Base-by-base conservation (phyloP, 2,797 vertebrate species). In the Apogon hyalosoma region DNA sequence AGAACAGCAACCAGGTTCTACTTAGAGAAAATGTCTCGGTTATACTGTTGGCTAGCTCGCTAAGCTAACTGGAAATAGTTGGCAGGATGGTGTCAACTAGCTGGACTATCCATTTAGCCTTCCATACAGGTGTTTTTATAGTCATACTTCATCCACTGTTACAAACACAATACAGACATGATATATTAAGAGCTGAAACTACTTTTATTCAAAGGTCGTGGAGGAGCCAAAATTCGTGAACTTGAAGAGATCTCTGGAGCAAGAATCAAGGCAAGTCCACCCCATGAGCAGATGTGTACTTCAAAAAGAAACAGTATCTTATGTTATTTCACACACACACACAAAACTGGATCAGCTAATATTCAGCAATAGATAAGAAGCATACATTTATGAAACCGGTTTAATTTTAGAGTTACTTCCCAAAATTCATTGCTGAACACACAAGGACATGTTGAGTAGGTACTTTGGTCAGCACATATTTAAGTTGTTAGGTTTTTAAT, bases 151-250 rank as follows among this genome's bases (percentile, higher is more conserved):
- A 24, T 4, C 2, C 2, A 1, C 0, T 19, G 2, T 28, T 7
- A 21, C 8, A 6, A 14, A 3, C 1, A 0, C 7, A 1, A 28
- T 38, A 0, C 11, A 10, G 0, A 41, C 2, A 11, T 6, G 28
- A 21, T n/a, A 56, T 15, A 28, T 6, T 3, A 28, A 16, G 41
- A 41, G n/a, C 24, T 11, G 6, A 6, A 6, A 12, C 15, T 36
- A 62, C 31, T 75, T 4, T 0, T 36, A 28, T 58, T 57, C 11
- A 16, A 90, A 99, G 98, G 97, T 84, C 94, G 93, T 0, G 96
- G 96, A 36, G 96, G 97, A 71, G 78, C 88, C 58, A 98, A 93
- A 93, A 95, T 98, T 55, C 95, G 93, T 80, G 94, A 98, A 72
- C 92, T 99, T 51, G 92, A 99, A 76, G 94, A 94, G 70, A 89